A percentile compares a stretch with the other conserved stretches of the same genome.
phyloP scores from a whole-genome alignment of 2,888 invertebrate genomes.

The Synergus itoensis region DNA sequence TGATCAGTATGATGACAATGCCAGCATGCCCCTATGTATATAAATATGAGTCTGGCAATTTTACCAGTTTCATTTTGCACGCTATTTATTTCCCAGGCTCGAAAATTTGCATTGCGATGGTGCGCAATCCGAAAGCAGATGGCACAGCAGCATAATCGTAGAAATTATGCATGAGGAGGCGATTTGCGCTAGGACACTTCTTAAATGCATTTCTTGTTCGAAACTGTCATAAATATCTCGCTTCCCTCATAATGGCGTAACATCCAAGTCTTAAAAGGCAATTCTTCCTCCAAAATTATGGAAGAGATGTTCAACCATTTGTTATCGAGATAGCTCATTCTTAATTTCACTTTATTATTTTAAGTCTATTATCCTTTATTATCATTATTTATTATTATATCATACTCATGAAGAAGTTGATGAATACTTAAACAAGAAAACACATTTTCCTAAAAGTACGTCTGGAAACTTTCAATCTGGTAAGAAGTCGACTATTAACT shows the following conservation, averaged over 20 bases:
- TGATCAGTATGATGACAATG: conserved; percentile 11
- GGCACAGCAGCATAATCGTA: conserved; percentile 14
- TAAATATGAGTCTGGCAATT: neutral
- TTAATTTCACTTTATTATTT: neutral
- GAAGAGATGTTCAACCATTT: neutral
- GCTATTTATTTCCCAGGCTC: conserved; percentile 30
- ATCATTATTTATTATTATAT: no score
- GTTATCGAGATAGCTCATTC: neutral
- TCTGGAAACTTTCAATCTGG: neutral
- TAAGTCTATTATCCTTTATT: neutral
- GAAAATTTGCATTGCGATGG: conserved; percentile 16
- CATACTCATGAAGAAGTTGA: no score
- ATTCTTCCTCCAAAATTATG: neutral
- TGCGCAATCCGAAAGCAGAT: conserved; percentile 14
- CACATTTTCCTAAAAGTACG: neutral
- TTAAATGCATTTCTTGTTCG: conserved; percentile 36
- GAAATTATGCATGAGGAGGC: conserved; percentile 31
- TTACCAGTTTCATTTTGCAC: conserved; percentile 2
- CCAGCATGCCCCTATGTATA: neutral
- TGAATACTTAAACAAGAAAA: neutral
- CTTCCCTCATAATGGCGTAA: neutral
- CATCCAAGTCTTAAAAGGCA: neutral
- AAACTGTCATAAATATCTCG: conserved; percentile 3
- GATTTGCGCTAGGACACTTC: conserved; percentile 28
- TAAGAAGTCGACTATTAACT: neutral